Percentiles rank a stretch among this genome's conserved stretches.
These are phyloP conservation scores for Phyllopteryx taeniolatus DNA, from an alignment of 2,113 vertebrate genomes.

Conservation along the genomic window DNA sequence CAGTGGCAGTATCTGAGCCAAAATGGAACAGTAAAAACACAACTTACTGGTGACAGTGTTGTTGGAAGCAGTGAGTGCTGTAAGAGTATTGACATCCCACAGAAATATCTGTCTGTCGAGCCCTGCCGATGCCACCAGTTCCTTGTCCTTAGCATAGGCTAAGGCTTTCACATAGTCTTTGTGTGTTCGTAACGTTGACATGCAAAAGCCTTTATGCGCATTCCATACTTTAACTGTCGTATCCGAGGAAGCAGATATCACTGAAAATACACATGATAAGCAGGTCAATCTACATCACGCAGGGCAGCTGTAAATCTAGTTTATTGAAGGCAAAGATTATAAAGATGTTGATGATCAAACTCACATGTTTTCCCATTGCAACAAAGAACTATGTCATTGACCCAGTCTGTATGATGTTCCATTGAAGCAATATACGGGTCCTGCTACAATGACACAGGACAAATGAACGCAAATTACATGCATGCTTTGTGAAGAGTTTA, in stretches of 20 bases:
- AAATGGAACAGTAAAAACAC: background rate
- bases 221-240: constrained; percentile 99
- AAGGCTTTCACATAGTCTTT: constrained; percentile 99
- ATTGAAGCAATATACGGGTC: constrained; percentile 97
- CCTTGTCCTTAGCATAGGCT: constrained; percentile 98
- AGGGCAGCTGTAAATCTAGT: background rate
- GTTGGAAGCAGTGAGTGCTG: constrained; percentile 97
- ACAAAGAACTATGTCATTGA: constrained; percentile 96
- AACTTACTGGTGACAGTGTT: constrained; percentile 98
- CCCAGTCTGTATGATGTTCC: constrained; percentile 99
- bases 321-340: background rate
- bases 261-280: constrained; percentile 54
- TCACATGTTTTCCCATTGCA: constrained; percentile 98
- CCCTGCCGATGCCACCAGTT: constrained; percentile 94
- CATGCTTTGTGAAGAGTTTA: background rate
- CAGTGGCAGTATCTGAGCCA: background rate
- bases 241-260: constrained; percentile 97
- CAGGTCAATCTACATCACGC: background rate
- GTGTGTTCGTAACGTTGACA: constrained; percentile 97
- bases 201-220: constrained; percentile 99
- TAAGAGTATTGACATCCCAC: constrained; percentile 98
- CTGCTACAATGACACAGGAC: constrained; percentile 76
- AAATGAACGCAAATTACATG: background rate
- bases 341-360: constrained; percentile 52
- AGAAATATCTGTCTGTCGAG: constrained; percentile 98